These are phyloP conservation scores for Papilio aristodemus DNA, from an alignment of 1,140 invertebrate genomes.

Conservation along the genomic window DNA sequence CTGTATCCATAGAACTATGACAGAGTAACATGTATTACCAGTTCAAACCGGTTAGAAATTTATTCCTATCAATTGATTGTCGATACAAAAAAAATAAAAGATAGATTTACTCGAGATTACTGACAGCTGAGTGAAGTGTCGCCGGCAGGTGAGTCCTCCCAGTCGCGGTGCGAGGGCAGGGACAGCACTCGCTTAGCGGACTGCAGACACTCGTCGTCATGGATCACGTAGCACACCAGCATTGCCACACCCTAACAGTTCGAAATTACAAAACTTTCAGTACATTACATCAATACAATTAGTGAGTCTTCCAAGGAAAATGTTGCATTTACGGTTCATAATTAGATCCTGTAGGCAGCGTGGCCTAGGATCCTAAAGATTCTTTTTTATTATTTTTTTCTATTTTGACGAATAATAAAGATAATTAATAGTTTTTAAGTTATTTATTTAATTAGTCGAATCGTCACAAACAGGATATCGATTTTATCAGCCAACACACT, in stretches of 20 bases:
- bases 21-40: too few species aligned
- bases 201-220: slow-evolving; percentile 64
- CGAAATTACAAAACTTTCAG: too few species aligned
- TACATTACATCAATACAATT: too few species aligned
- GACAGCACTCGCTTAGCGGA: slow-evolving; percentile 53
- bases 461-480: background rate
- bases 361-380: too few species aligned
- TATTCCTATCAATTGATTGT: background rate
- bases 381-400: too few species aligned
- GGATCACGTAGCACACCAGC: slow-evolving; percentile 69
- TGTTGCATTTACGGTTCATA: too few species aligned
- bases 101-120: slow-evolving; percentile 36
- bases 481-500: background rate
- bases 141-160: slow-evolving; percentile 58
- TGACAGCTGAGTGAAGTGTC: slow-evolving; percentile 71
- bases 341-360: too few species aligned
- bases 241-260: slow-evolving; percentile 69
- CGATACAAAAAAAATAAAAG: background rate
- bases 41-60: slow-evolving; percentile 28
- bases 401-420: too few species aligned
- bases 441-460: too few species aligned
- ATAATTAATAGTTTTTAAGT: too few species aligned
- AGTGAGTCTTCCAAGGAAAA: too few species aligned
- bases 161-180: slow-evolving; percentile 48
- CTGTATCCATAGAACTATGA: too few species aligned